A percentile compares a stretch with the other conserved stretches of the same genome.
Evolutionary conservation across 2,888 invertebrate genomes (phyloP).

Genomic region (Caenorhabditis sp.): DNA sequence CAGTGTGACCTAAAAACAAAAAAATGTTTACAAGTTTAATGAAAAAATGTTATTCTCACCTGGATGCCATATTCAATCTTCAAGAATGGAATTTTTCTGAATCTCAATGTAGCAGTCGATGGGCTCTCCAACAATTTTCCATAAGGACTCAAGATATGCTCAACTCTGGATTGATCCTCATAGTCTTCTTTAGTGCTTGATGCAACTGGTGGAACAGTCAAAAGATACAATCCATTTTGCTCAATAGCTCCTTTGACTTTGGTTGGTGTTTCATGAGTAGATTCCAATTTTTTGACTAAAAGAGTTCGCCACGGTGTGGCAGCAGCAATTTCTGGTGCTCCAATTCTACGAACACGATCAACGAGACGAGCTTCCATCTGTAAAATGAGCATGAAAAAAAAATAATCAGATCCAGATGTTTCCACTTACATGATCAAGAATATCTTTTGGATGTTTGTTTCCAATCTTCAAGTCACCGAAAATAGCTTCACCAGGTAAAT

Average conservation of each 20-base stretch:
- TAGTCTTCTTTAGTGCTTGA: slow-evolving; percentile 50
- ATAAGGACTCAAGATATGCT: slow-evolving; percentile 40
- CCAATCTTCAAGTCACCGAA: slow-evolving; percentile 57
- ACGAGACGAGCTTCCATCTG: slow-evolving; percentile 59
- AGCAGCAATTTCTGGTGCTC: slow-evolving; percentile 43
- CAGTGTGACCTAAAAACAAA: slow-evolving; percentile 33
- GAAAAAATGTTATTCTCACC: slow-evolving; percentile 3
- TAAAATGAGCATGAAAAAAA: not conserved
- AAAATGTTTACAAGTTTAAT: too few species aligned
- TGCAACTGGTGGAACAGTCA: slow-evolving; percentile 51
- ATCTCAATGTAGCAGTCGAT: slow-evolving; percentile 53
- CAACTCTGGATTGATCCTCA: slow-evolving; percentile 35
- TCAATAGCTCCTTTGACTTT: slow-evolving; percentile 40
- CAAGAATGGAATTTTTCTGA: slow-evolving; percentile 54
- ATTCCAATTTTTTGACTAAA: slow-evolving; percentile 36
- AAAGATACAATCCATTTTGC: slow-evolving; percentile 38
- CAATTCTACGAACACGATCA: slow-evolving; percentile 48
- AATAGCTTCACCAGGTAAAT: slow-evolving; percentile 63
- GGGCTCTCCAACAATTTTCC: slow-evolving; percentile 52
- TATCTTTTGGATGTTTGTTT: slow-evolving; percentile 55
- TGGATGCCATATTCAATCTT: slow-evolving; percentile 58
- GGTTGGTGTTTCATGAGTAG: slow-evolving; percentile 19
- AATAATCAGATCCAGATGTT: not conserved
- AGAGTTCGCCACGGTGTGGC: slow-evolving; percentile 47
- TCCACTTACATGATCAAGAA: slow-evolving; percentile 46